Evolutionary conservation across 2,888 invertebrate species (phyloP).

Genomic region (Micoletzkya japonica): DNA sequence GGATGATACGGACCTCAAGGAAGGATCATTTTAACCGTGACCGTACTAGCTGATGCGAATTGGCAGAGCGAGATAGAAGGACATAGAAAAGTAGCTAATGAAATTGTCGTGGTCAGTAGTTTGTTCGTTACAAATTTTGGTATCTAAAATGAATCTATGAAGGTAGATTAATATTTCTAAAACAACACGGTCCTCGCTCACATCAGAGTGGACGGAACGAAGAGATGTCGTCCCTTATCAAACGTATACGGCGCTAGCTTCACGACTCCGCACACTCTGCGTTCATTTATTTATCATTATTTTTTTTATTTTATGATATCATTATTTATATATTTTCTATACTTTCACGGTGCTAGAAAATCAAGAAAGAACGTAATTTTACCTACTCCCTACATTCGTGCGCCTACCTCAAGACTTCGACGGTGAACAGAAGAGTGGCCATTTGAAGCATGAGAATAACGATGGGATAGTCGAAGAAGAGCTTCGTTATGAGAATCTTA

Average conservation of each 20-base stretch:
- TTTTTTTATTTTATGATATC: background rate
- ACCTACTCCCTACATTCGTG: background rate
- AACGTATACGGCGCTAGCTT: conserved; percentile 65
- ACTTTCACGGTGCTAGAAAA: background rate
- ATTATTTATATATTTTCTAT: background rate
- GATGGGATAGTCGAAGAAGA: conserved; percentile 68
- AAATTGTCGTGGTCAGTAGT: background rate
- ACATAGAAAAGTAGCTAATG: background rate
- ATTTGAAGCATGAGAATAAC: conserved; percentile 68
- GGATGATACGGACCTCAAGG: conserved; percentile 63
- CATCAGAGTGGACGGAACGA: conserved; percentile 66
- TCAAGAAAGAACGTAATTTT: background rate
- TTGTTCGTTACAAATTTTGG: background rate
- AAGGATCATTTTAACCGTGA: no score
- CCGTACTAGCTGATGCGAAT: no score
- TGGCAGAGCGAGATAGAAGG: background rate
- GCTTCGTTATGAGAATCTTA: conserved; percentile 48
- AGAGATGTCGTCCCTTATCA: conserved; percentile 65
- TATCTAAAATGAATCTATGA: background rate
- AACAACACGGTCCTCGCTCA: conserved; percentile 59
- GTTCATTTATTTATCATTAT: no score
- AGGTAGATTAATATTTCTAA: background rate
- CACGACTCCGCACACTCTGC: conserved; percentile 55
- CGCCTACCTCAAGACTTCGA: conserved; percentile 64
- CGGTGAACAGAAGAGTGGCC: conserved; percentile 65